A percentile compares a stretch with the other conserved stretches of the same genome.
Evolutionary conservation across 2,113 vertebrate genomes (phyloP).

Genomic region (Illadopsis cleaveri): DNA sequence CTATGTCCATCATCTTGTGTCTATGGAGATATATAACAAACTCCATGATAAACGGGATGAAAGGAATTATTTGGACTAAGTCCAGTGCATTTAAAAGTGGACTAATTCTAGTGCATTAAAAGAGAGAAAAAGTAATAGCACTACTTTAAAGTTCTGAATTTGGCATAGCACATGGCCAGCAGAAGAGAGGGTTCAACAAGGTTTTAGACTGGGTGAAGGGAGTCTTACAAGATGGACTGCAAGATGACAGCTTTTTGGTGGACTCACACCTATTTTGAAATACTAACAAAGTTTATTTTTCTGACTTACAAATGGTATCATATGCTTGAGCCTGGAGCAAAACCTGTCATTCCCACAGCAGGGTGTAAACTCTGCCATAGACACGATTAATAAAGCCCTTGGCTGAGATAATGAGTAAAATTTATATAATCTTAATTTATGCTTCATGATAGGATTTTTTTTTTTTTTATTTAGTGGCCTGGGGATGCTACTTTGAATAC

Average conservation of each 20-base stretch:
- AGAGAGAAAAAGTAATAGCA: background rate
- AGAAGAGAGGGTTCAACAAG: background rate
- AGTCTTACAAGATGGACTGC: background rate
- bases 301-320: background rate
- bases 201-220: background rate
- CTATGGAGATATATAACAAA: fast-evolving
- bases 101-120: background rate
- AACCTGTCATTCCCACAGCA: background rate
- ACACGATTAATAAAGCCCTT: background rate
- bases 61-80: background rate
- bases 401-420: background rate
- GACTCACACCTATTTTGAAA: background rate
- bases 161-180: background rate
- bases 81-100: background rate
- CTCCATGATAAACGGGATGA: background rate
- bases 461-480: constrained; percentile 62
- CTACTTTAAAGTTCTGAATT: background rate
- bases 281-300: background rate
- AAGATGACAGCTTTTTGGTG: background rate
- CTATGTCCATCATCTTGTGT: background rate
- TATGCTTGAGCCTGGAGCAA: background rate
- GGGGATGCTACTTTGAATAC: constrained; percentile 80
- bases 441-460: background rate
- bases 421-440: background rate
- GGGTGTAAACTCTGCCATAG: background rate